These are phyloP conservation scores for Haliaeetus leucogaster DNA, from an alignment of 2,113 vertebrate genomes.

Conservation along the genomic window DNA sequence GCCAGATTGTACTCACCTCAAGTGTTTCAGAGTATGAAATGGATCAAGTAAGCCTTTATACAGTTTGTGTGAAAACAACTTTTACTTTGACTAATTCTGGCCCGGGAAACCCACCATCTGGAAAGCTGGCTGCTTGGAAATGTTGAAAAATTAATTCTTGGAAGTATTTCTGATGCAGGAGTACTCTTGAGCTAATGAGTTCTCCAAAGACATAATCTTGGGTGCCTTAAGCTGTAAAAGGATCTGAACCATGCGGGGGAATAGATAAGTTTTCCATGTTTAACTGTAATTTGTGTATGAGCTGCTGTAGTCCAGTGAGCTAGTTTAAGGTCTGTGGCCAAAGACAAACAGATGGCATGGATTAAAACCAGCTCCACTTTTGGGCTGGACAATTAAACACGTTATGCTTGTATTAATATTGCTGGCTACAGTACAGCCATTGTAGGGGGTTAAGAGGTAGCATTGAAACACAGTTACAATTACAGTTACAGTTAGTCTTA, in stretches of 20 bases:
- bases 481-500: not conserved
- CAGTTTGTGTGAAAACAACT: not conserved
- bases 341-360: conserved; percentile 16
- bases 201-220: not conserved
- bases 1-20: not conserved
- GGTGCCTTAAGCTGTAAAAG: not conserved
- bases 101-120: not conserved
- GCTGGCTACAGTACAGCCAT: not conserved
- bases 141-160: not conserved
- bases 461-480: not conserved
- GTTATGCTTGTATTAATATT: not conserved
- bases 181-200: not conserved
- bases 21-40: not conserved
- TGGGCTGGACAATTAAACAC: conserved; percentile 14
- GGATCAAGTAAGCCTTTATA: not conserved
- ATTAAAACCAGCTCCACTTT: not conserved
- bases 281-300: not conserved
- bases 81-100: not conserved
- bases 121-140: not conserved
- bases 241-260: not conserved
- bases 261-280: not conserved
- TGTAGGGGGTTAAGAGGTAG: not conserved
- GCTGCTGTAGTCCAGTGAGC: not conserved
- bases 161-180: not conserved
- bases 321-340: not conserved